These are phyloP conservation scores for Rhopilema esculentum DNA, from an alignment of 30 jellyfish, hydroid and myxozoan genomes.

Conservation along the genomic window DNA sequence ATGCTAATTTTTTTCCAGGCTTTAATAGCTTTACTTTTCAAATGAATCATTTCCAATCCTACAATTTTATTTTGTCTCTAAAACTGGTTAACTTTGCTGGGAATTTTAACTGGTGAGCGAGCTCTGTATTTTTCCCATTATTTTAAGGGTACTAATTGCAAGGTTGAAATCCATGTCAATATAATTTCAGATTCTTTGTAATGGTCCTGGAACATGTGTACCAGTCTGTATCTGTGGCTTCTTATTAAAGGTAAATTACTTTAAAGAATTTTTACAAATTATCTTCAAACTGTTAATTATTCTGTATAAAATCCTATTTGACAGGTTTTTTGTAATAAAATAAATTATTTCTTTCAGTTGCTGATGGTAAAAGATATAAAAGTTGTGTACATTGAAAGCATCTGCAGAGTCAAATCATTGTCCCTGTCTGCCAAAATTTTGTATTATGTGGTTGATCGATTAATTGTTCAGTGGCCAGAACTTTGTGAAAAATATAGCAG, in stretches of 20 bases:
- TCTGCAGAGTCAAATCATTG: constrained; percentile 94
- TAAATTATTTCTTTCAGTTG: constrained; percentile 57
- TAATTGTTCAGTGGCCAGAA: constrained; percentile 98
- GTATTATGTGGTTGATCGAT: constrained; percentile 80
- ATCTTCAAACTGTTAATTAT: not conserved
- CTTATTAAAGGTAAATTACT: constrained; percentile 78
- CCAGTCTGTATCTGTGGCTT: constrained; percentile 89
- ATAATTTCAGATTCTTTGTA: constrained; percentile 82
- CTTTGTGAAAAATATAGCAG: constrained; percentile 77
- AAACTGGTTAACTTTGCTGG: no score
- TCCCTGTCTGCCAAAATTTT: constrained; percentile 92
- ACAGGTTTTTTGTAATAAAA: no score
- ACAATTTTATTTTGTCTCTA: no score
- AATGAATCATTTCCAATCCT: no score
- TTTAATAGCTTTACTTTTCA: no score
- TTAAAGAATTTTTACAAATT: not conserved
- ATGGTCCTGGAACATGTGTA: constrained; percentile 99
- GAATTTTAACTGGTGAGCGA: no score
- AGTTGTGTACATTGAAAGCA: constrained; percentile 94
- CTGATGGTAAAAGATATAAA: constrained; percentile 54
- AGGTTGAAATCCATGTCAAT: no score
- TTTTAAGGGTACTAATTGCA: no score
- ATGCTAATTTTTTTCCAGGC: no score
- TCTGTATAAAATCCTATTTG: no score
- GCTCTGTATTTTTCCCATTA: no score